phyloP scores from a whole-genome alignment of 2,888 invertebrate genomes.

The Xanthostigma xanthostigma region DNA sequence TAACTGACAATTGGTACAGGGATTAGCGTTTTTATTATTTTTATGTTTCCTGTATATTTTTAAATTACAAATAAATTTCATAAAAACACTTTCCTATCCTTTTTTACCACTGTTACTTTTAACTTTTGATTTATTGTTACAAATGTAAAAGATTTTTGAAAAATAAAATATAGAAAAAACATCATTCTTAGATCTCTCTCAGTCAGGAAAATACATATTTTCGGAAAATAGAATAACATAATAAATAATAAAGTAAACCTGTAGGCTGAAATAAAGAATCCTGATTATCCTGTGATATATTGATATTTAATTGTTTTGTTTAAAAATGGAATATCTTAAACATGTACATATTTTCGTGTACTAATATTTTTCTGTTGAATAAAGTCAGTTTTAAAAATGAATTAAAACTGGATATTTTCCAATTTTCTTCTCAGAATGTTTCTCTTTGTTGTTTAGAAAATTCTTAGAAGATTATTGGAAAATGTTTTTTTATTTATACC shows the following conservation, averaged over 20 bases:
- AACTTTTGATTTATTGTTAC: slow-evolving; percentile 5
- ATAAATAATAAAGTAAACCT: too few species aligned
- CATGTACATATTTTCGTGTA: background rate
- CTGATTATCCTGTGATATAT: slow-evolving; percentile 3
- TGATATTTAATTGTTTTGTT: background rate
- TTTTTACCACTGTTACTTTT: slow-evolving; percentile 10
- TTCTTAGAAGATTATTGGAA: slow-evolving; percentile 25
- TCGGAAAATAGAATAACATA: too few species aligned
- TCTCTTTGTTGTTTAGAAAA: slow-evolving; percentile 2
- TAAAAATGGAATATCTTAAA: background rate
- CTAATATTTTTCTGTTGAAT: slow-evolving; percentile 5
- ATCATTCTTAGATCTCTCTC: too few species aligned
- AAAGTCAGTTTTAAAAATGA: slow-evolving; percentile 9
- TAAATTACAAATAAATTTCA: too few species aligned
- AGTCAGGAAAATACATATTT: too few species aligned
- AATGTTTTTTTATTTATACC: slow-evolving; percentile 23
- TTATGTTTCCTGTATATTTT: slow-evolving; percentile 1
- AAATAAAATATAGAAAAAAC: too few species aligned
- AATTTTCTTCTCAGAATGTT: slow-evolving; percentile 23
- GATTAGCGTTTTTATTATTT: slow-evolving; percentile 7
- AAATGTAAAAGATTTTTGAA: slow-evolving; percentile 1
- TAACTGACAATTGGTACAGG: background rate
- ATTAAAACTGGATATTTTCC: slow-evolving; percentile 13
- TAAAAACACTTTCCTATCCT: slow-evolving; percentile 4
- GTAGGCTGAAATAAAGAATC: background rate